Evolutionary conservation across 2,888 invertebrate species (phyloP).

Genomic region (Amorpha juglandis): DNA sequence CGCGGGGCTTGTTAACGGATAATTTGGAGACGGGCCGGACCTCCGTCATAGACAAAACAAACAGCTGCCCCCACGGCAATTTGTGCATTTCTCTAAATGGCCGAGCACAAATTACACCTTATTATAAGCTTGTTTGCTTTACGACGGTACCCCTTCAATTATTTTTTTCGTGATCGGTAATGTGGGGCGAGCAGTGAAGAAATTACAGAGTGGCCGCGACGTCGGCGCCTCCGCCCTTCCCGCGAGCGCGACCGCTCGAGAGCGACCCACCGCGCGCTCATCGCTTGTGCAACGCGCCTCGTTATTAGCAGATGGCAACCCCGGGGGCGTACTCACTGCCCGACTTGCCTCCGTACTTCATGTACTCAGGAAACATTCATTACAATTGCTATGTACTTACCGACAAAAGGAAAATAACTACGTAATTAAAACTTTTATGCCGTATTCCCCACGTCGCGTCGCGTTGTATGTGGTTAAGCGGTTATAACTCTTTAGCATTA

Average conservation of each 20-base stretch:
- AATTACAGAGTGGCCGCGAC: constrained; percentile 76
- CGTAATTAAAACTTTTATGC: not conserved
- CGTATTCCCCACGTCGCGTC: not conserved
- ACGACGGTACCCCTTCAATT: constrained; percentile 83
- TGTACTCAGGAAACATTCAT: not conserved
- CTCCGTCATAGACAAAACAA: constrained; percentile 84
- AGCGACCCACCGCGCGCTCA: constrained; percentile 48
- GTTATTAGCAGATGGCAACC: constrained; percentile 53
- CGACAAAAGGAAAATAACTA: not conserved
- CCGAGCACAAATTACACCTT: constrained; percentile 83
- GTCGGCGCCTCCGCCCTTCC: constrained; percentile 72
- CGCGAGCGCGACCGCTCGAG: constrained; percentile 38
- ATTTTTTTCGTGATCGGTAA: constrained; percentile 82
- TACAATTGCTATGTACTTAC: not conserved
- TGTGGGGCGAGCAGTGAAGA: constrained; percentile 80
- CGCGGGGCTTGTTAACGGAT: constrained; percentile 83
- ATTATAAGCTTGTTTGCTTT: constrained; percentile 85
- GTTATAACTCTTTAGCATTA: no score
- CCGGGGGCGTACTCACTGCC: constrained; percentile 31
- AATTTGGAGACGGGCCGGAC: constrained; percentile 76
- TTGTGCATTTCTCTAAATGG: constrained; percentile 85
- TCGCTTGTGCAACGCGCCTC: constrained; percentile 40
- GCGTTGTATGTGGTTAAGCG: no score
- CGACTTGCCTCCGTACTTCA: constrained; percentile 30
- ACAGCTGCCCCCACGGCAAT: constrained; percentile 80